Base-by-base conservation (phyloP, 35 echinoderm and acorn worm genomes). In the Apostichopus japonicus region DNA sequence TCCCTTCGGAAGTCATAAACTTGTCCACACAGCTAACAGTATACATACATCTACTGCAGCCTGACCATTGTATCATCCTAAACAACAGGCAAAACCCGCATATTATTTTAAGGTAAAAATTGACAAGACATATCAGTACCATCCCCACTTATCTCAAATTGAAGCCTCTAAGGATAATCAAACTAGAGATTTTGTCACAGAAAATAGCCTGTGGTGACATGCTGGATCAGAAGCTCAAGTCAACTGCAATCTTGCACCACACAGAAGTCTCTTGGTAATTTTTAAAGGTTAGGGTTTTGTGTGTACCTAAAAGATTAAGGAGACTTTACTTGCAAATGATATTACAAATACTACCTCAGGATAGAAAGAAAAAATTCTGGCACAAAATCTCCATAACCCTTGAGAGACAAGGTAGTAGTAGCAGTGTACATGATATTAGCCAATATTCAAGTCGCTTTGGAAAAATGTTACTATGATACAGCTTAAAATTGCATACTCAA, bases 241-340 rank as follows among this genome's bases (percentile, higher is more conserved):
- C 63, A 67, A 67, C 63, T 67, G 63, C 63, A 67, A 67, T 67
- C 63, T 67, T 67, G 63, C 19, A 19, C 63, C 63, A 67, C 63
- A 67, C 63, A 67, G 19, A 67, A 67, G 63, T 67, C 63, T 67
- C 63, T 67, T 67, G 63, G 19, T 67, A 67, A 44, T 44, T 67
- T 67, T 67, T 67, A 67, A 67, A 67, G 63, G 63, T 67, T 67
- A 67, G 63, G 63, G 63, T 67, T 67, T 67, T 15, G 11, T 67
- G 63, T 67, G 63, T 67, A 67, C 63, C 63, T 67, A 67, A 67
- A 67, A 67, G 63, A 67, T 67, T 67, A 67, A 67, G 63, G 63
- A 15, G 63, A 67, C 63, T 67, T 67, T 67, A 67, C 19, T 67
- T 67, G 63, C 63, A 67, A 67, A 67, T 67, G 63, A 67, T 67